phyloP scores from a whole-genome alignment of 2,113 vertebrate species.

The Pterophyllum scalare region DNA sequence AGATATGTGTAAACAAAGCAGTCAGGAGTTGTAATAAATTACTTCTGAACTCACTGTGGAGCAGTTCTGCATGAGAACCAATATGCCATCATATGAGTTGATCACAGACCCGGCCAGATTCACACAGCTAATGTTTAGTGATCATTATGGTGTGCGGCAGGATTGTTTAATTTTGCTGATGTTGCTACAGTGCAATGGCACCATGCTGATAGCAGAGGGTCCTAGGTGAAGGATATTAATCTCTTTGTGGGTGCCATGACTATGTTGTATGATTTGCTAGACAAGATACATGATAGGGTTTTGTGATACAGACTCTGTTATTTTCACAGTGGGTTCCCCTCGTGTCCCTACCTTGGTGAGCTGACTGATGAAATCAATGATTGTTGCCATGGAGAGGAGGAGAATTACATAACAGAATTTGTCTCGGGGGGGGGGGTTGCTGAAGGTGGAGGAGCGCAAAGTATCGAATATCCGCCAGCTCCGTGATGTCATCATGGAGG shows the following conservation, averaged over 20 bases:
- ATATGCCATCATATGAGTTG: accelerated
- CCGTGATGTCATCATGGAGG: too few relatives aligned
- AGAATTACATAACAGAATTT: background rate
- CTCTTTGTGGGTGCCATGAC: background rate
- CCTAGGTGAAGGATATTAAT: background rate
- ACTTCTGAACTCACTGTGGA: background rate
- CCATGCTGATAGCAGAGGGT: background rate
- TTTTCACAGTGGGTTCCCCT: background rate
- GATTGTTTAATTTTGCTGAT: background rate
- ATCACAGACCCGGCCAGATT: background rate
- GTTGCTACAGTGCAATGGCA: background rate
- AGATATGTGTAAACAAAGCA: background rate
- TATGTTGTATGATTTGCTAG: background rate
- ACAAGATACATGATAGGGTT: accelerated
- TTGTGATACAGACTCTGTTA: background rate
- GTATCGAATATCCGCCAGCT: too few relatives aligned
- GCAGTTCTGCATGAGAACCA: background rate
- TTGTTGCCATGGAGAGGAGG: background rate
- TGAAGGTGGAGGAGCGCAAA: too few relatives aligned
- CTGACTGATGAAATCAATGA: background rate
- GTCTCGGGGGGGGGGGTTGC: too few relatives aligned
- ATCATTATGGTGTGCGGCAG: background rate
- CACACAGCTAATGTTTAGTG: background rate
- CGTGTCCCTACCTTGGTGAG: background rate
- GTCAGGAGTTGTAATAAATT: background rate